These are phyloP conservation scores for Aricia artaxerxes DNA, from an alignment of 2,888 invertebrate genomes.

Conservation along the genomic window DNA sequence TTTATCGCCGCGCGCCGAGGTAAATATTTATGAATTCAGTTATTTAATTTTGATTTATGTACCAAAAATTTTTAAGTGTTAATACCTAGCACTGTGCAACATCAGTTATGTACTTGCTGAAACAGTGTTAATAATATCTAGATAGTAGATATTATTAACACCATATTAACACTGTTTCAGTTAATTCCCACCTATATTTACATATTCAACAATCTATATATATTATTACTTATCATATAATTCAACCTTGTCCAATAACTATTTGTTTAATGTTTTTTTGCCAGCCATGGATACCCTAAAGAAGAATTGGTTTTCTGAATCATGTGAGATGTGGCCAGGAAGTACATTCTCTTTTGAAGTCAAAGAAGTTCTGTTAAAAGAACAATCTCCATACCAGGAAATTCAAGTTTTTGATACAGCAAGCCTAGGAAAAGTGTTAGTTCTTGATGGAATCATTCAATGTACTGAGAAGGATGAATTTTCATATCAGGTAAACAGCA, in stretches of 20 bases:
- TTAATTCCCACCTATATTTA: no score
- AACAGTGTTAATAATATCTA: no score
- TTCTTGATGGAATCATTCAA: slow-evolving; percentile 98
- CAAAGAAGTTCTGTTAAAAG: slow-evolving; percentile 87
- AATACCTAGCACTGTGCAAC: no score
- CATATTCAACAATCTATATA: neutral
- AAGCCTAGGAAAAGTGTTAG: slow-evolving; percentile 91
- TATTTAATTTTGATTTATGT: slow-evolving; percentile 4
- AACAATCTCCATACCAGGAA: slow-evolving; percentile 91
- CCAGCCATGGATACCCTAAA: slow-evolving; percentile 84
- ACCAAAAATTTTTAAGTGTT: neutral
- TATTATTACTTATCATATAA: neutral
- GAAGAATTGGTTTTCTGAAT: slow-evolving; percentile 96
- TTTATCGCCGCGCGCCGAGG: neutral
- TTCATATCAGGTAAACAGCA: slow-evolving; percentile 87
- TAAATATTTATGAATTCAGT: neutral
- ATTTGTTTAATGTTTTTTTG: neutral
- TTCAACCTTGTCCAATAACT: neutral
- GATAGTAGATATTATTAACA: neutral
- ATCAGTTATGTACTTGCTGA: no score
- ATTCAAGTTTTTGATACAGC: slow-evolving; percentile 89
- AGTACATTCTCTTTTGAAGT: slow-evolving; percentile 93
- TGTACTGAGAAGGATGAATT: slow-evolving; percentile 98
- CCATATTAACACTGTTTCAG: neutral
- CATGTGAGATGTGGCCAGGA: slow-evolving; percentile 94